phyloP scores from a whole-genome alignment of 1,140 invertebrate species.

The Ooceraea biroi region DNA sequence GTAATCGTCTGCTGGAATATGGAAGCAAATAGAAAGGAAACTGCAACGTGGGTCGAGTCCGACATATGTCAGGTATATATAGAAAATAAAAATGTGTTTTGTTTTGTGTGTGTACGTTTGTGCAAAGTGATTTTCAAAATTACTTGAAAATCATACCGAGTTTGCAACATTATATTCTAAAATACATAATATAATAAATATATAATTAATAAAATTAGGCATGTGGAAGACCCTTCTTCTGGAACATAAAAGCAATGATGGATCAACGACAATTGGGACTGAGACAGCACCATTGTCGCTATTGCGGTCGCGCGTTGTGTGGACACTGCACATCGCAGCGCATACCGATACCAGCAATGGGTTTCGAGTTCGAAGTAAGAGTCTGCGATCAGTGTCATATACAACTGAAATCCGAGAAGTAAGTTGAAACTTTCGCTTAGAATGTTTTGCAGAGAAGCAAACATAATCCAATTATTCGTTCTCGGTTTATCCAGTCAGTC shows the following conservation, averaged over 20 bases:
- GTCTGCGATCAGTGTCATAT: conserved; percentile 97
- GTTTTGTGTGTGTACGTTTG: no score
- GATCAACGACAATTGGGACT: conserved; percentile 96
- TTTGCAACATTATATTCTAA: conserved; percentile 24
- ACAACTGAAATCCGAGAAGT: conserved; percentile 94
- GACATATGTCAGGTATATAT: conserved; percentile 91
- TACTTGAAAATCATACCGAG: no score
- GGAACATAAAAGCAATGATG: conserved; percentile 99
- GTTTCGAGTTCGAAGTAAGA: conserved; percentile 98
- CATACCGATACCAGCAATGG: conserved; percentile 97
- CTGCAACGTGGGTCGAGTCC: conserved; percentile 97
- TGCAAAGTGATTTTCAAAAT: neutral
- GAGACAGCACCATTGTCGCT: conserved; percentile 95
- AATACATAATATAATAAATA: no score
- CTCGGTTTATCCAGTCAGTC: conserved; percentile 88
- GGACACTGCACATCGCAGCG: conserved; percentile 95
- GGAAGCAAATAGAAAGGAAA: conserved; percentile 94
- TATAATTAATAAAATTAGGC: conserved; percentile 87
- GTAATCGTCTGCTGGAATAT: conserved; percentile 98
- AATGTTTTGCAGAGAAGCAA: neutral
- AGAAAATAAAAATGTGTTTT: no score
- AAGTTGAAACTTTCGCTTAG: conserved; percentile 81
- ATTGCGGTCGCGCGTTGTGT: conserved; percentile 97
- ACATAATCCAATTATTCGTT: conserved; percentile 10
- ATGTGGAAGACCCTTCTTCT: conserved; percentile 98